phyloP scores from a whole-genome alignment of 2,797 vertebrate genomes.

The Typhlichthys eigenmanni region DNA sequence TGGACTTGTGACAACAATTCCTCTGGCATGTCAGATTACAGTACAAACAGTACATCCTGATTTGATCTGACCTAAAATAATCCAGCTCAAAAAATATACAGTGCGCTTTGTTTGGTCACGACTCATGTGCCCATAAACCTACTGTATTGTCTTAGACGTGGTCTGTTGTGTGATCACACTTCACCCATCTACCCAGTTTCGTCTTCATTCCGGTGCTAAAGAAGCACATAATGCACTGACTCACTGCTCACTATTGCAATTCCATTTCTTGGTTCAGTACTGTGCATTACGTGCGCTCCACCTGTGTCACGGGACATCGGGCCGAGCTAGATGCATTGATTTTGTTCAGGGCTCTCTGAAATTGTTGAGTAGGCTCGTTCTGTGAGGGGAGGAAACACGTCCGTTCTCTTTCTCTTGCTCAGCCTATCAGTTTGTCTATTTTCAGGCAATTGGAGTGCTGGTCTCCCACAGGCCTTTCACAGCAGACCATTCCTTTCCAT shows the following conservation, averaged over 20 bases:
- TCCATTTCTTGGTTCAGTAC: not conserved
- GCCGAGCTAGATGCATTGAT: constrained; percentile 2
- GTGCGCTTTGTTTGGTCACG: too few species aligned
- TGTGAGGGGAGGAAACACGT: constrained; percentile 8
- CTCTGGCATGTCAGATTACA: too few species aligned
- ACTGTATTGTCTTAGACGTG: too few species aligned
- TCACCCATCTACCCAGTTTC: too few species aligned
- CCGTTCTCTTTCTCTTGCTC: constrained; percentile 16
- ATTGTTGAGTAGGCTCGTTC: constrained; percentile 20
- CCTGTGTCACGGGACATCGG: not conserved
- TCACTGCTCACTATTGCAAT: not conserved
- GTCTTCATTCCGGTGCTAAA: not conserved
- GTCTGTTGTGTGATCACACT: too few species aligned
- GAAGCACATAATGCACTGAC: not conserved
- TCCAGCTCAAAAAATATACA: too few species aligned
- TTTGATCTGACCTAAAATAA: too few species aligned
- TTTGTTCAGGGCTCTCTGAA: constrained; percentile 20
- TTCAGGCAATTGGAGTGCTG: constrained; percentile 30
- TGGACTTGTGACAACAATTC: too few species aligned
- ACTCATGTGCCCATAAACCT: too few species aligned
- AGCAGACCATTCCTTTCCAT: constrained; percentile 33
- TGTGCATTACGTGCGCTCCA: not conserved
- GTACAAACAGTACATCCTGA: too few species aligned
- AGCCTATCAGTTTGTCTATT: constrained; percentile 32
- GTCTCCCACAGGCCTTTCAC: constrained; percentile 39